Base-by-base conservation (phyloP, 1,140 invertebrate genomes). In the Triops longicaudatus region DNA sequence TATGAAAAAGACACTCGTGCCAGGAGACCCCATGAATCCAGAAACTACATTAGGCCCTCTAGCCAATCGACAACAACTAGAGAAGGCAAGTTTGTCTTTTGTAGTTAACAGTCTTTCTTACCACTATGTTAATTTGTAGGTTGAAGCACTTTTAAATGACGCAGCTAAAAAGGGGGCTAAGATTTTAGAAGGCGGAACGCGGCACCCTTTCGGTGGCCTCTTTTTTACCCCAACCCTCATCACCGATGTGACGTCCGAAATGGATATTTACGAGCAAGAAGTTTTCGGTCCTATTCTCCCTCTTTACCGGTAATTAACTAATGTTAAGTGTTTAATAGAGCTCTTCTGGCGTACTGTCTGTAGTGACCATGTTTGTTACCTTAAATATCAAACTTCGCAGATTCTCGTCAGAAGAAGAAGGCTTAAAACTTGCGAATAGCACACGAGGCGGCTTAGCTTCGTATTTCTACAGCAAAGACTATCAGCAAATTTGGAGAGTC, bases 241-340 rank as follows among this genome's bases (percentile, higher is more conserved):
- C 5, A 90, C 91, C 1, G 86, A 92, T 84, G 90, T 98, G 2
- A 93, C 88, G 17, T 81, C 87, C 22, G 85, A 92, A 41, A 98
- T 98, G 92, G 83, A 88, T 75, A 90, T 97, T 77, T 94, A 92
- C 80, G 84, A 86, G 9, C 93, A 97, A 81, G 98, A 99, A 87
- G 93, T 98, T 77, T 99, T 99, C 87, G 98, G 98, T 0, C 98
- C 98, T 0, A 90, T 99, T 14, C 93, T 92, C 77, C 88, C 92
- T 11, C 89, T 97, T 80, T 88, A 94, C 76, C 94, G 91, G 85
- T 89, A 84, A 84, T 81, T 80, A 37, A 27, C 77, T 74, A 11
- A 7, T 37, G 31, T 2, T 4, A 7, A 4, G 7, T 37, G 31
- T 37, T 37, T 2, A 2, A 7, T 37, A n/a, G n/a, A n/a, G n/a